Conservation (phyloP, 2,888 invertebrate species). For the Thymelicus lineola region DNA sequence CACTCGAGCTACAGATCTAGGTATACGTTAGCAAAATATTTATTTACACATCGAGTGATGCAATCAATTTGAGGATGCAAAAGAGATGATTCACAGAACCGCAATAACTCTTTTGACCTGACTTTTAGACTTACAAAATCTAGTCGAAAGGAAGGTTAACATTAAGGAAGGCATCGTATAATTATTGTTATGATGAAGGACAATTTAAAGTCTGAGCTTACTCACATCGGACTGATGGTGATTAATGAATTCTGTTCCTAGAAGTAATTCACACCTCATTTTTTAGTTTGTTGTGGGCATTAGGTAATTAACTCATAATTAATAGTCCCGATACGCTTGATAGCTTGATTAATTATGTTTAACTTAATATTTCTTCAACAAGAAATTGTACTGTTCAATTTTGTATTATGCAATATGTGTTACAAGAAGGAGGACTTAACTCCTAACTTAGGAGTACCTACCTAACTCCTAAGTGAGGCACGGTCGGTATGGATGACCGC, state of each 20-base stretch:
- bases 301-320: conserved; percentile 32
- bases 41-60: not conserved
- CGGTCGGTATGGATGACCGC: too few species aligned
- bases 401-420: not conserved
- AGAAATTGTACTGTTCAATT: not conserved
- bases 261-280: conserved; percentile 30
- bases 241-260: conserved; percentile 24
- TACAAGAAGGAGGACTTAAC: too few species aligned
- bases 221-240: conserved; percentile 23
- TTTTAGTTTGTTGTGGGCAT: conserved; percentile 17
- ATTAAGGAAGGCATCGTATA: not conserved
- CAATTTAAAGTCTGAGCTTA: conserved; percentile 20
- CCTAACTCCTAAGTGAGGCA: too few species aligned
- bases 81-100: not conserved
- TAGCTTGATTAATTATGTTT: conserved; percentile 1
- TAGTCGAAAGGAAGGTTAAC: conserved; percentile 8
- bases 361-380: not conserved
- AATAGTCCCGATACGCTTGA: conserved; percentile 19
- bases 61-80: not conserved
- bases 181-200: conserved; percentile 15
- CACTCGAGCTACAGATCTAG: too few species aligned
- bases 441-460: too few species aligned
- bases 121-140: conserved; percentile 1
- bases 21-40: not conserved
- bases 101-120: not conserved